phyloP scores from a whole-genome alignment of 2,888 invertebrate genomes.

The Xestoiulus laeticollis region DNA sequence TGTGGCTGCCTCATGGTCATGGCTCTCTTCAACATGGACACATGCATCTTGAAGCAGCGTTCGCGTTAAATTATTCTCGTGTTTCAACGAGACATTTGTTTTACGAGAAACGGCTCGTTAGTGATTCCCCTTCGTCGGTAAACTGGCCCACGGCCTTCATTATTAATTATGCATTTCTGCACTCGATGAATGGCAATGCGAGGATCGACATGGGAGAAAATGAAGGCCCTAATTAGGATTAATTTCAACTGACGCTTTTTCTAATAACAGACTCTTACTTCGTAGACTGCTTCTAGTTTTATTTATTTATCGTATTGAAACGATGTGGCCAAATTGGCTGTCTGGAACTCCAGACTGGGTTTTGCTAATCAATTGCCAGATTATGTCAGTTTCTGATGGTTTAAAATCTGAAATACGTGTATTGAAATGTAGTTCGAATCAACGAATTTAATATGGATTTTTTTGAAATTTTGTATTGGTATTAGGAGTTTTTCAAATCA shows the following conservation, averaged over 20 bases:
- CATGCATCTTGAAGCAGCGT: not conserved
- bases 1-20: not conserved
- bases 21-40: not conserved
- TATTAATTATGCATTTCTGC: not conserved
- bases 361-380: too few species aligned
- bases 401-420: too few species aligned
- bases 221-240: not conserved
- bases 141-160: not conserved
- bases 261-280: not conserved
- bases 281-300: too few species aligned
- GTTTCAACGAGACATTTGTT: not conserved
- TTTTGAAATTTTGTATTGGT: too few species aligned
- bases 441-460: too few species aligned
- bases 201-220: not conserved
- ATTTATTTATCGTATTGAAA: not conserved
- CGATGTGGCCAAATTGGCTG: not conserved
- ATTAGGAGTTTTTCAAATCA: too few species aligned
- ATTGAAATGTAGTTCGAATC: too few species aligned
- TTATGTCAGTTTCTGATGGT: too few species aligned
- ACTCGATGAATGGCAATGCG: not conserved
- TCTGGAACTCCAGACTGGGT: too few species aligned
- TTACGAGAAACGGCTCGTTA: not conserved
- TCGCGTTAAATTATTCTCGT: not conserved
- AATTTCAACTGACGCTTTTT: not conserved
- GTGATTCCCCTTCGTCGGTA: not conserved